A percentile compares a stretch with the other conserved stretches of the same genome.
These are phyloP conservation scores for Helobdella robusta DNA, from an alignment of 2,888 invertebrate genomes.

Conservation along the genomic window DNA sequence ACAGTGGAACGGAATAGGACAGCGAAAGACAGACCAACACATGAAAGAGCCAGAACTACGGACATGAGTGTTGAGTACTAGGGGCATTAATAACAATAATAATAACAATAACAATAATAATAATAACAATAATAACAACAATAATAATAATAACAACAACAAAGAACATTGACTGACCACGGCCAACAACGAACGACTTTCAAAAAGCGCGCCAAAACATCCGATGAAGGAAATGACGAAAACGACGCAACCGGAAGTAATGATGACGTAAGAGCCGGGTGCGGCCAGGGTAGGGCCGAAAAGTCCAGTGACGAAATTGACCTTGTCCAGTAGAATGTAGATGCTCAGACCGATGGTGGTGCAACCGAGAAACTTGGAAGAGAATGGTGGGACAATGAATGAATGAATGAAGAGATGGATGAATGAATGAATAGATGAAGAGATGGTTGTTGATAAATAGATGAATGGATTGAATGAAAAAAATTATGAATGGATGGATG, in stretches of 20 bases:
- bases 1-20: slow-evolving; percentile 32
- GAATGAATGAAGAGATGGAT: too few relatives aligned
- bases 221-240: slow-evolving; percentile 33
- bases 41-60: slow-evolving; percentile 28
- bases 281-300: slow-evolving; percentile 30
- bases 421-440: too few relatives aligned
- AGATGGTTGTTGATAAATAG: too few relatives aligned
- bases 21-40: slow-evolving; percentile 30
- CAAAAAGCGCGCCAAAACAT: slow-evolving; percentile 32
- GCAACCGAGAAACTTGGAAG: slow-evolving; percentile 28
- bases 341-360: slow-evolving; percentile 29
- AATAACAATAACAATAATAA: not conserved
- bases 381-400: not conserved
- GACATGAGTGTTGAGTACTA: slow-evolving; percentile 31
- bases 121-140: not conserved
- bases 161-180: slow-evolving; percentile 25
- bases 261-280: slow-evolving; percentile 31
- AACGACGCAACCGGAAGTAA: slow-evolving; percentile 31
- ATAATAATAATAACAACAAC: slow-evolving; percentile 4
- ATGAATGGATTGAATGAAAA: not conserved
- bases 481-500: slow-evolving; percentile 2
- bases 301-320: slow-evolving; percentile 25
- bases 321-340: slow-evolving; percentile 29
- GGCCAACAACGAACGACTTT: slow-evolving; percentile 29
- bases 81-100: not conserved